A percentile compares a stretch with the other conserved stretches of the same genome.
These are phyloP conservation scores for Xyrauchen texanus DNA, from an alignment of 2,113 vertebrate species.

Conservation along the genomic window DNA sequence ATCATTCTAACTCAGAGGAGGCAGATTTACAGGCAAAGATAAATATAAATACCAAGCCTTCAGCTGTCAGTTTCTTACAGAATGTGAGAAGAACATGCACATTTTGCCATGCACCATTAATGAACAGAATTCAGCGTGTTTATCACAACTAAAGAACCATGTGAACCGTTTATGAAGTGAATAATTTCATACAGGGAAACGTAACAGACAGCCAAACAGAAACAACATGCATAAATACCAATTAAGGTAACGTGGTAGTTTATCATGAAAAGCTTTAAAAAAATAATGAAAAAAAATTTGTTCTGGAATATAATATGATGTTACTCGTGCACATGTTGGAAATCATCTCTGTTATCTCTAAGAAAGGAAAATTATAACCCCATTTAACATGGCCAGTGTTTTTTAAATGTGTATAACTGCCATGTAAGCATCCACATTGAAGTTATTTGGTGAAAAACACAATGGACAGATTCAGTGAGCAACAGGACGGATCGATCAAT, in stretches of 20 bases:
- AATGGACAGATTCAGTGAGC: too few species aligned
- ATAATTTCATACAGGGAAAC: constrained; percentile 10
- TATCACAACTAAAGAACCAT: constrained; percentile 10
- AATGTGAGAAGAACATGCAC: constrained; percentile 37
- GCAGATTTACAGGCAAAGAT: constrained; percentile 38
- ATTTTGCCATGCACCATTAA: constrained; percentile 40
- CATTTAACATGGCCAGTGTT: too few species aligned
- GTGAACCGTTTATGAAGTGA: constrained; percentile 4
- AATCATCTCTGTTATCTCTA: too few species aligned
- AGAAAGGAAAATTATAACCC: too few species aligned
- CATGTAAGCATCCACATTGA: too few species aligned
- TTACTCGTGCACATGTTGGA: too few species aligned
- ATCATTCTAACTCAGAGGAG: constrained; percentile 26
- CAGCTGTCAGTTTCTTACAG: constrained; percentile 44
- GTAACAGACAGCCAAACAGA: constrained; percentile 19
- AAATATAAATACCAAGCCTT: constrained; percentile 58
- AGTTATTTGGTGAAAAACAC: too few species aligned
- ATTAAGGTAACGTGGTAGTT: constrained; percentile 27
- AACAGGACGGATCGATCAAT: too few species aligned
- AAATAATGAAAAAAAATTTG: too few species aligned
- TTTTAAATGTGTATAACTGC: too few species aligned
- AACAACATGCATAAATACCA: constrained; percentile 4
- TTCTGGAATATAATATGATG: too few species aligned
- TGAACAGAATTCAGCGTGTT: constrained; percentile 35
- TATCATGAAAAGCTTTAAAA: too few species aligned